Evolutionary conservation across 2,113 vertebrate genomes (phyloP), one percentile per base, ranked within the genome.

Genomic region (Acanthisitta chloris): DNA sequence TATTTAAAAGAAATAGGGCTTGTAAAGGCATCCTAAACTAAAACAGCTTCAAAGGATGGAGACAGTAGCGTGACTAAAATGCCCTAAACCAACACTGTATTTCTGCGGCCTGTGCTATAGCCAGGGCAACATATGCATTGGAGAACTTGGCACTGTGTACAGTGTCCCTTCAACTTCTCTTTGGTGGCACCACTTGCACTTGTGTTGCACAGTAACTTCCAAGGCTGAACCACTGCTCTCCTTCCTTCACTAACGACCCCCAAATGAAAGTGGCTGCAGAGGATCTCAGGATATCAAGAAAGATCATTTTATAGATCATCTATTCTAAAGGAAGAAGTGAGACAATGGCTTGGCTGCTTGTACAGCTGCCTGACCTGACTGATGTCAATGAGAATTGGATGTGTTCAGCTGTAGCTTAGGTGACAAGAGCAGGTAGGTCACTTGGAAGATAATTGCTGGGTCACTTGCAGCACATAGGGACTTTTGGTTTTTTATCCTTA

Each of bases 91-190:
- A 69, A 24, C 45, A 23, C 4, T 78, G 40, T 59, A 18, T 33
- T 85, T 79, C 40, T 58, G 61, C 57, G 64, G 78, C 61, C 33
- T 3, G 0, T 51, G 65, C 59, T n/a, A 10, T 18, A 64, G 59
- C 61, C 36, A 51, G 26, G 59, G 40, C 58, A 77, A 34, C 5
- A 25, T 45, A 65, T 9, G 29, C 29, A 3, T 57, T 61, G 12
- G 42, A 77, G 79, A 86, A n/a, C 65, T 51, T 4, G 4, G 34
- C 0, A 0, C 40, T 71, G 1, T 33, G 21, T 40, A 4, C 48
- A 34, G 61, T 4, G 4, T 51, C 57, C 48, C n/a, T 66, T 42
- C 4, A 2, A 4, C 26, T 29, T 67, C 55, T 76, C 29, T 17
- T 1, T 2, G 16, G 45, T 42, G 62, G 59, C 51, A 76, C 13